Evolutionary conservation across 2,113 vertebrate genomes (phyloP).

Genomic region (Otolemur garnettii): DNA sequence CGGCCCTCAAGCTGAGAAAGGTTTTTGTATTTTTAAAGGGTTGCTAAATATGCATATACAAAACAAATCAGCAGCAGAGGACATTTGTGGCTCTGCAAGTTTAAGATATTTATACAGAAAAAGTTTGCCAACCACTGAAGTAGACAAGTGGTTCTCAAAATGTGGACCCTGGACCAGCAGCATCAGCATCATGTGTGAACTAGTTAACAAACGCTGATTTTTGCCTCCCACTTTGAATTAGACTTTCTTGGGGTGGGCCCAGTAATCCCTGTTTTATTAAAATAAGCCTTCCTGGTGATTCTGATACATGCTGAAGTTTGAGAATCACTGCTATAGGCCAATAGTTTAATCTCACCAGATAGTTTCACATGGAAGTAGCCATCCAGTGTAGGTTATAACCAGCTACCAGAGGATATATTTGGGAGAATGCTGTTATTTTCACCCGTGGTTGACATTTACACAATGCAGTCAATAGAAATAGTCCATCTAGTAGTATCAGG

Average conservation of each 20-base stretch:
- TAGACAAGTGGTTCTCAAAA: background rate
- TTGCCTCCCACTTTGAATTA: background rate
- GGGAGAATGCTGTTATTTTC: background rate
- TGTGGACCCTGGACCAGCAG: background rate
- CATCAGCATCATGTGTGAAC: background rate
- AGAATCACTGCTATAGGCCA: background rate
- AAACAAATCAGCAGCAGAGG: background rate
- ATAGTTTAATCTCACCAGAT: background rate
- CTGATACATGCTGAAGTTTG: background rate
- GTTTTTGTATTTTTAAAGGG: constrained; percentile 20
- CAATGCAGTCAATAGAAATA: background rate
- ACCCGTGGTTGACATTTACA: background rate
- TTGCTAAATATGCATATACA: background rate
- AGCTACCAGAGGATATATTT: background rate
- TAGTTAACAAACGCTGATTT: background rate
- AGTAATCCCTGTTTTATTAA: background rate
- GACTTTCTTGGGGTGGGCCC: background rate
- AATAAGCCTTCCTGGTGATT: background rate
- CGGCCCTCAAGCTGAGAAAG: background rate
- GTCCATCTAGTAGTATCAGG: background rate
- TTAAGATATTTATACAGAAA: background rate
- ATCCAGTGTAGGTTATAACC: background rate
- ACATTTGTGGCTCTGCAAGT: background rate
- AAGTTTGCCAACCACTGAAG: background rate
- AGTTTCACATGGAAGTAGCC: background rate